A percentile compares a stretch with the other conserved stretches of the same genome.
These are phyloP conservation scores for Gastracanthus pulcherrimus DNA, from an alignment of 2,888 invertebrate genomes.

Conservation along the genomic window DNA sequence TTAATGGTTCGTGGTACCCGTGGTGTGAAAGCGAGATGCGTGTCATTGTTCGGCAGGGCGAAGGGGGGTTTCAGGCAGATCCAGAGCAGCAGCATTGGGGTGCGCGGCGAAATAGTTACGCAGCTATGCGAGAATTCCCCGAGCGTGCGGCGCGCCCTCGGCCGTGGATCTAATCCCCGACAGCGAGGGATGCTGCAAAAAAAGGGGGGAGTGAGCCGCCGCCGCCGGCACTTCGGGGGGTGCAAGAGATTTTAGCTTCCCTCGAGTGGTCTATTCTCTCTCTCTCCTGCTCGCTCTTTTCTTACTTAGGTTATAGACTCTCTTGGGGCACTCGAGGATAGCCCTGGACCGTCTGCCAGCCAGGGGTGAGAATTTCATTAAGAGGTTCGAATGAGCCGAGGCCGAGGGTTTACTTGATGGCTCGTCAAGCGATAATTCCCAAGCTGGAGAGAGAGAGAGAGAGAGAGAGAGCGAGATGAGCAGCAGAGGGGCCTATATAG, in stretches of 20 bases:
- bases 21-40: conserved; percentile 75
- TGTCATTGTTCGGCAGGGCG: conserved; percentile 67
- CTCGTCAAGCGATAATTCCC: conserved; percentile 78
- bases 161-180: conserved; percentile 48
- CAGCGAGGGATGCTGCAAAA: conserved; percentile 73
- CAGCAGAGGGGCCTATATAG: conserved; percentile 1
- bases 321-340: conserved; percentile 70
- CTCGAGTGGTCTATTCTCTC: conserved; percentile 68
- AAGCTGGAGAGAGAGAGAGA: conserved; percentile 63
- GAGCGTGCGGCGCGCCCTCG: conserved; percentile 66
- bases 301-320: conserved; percentile 52
- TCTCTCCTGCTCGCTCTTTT: conserved; percentile 52
- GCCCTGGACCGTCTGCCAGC: conserved; percentile 70
- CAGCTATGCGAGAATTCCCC: conserved; percentile 62
- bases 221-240: conserved; percentile 76
- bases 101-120: conserved; percentile 60
- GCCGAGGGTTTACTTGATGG: conserved; percentile 75
- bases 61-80: conserved; percentile 58
- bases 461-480: conserved; percentile 56
- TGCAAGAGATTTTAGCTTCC: conserved; percentile 76
- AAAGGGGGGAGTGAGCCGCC: conserved; percentile 71
- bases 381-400: conserved; percentile 77
- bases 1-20: conserved; percentile 75
- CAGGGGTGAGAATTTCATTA: conserved; percentile 78
- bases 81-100: too few relatives aligned